Percentiles rank a stretch among this genome's conserved stretches.
Conservation (phyloP, 2,797 vertebrate genomes). For the Gymnoscopelus braueri region DNA sequence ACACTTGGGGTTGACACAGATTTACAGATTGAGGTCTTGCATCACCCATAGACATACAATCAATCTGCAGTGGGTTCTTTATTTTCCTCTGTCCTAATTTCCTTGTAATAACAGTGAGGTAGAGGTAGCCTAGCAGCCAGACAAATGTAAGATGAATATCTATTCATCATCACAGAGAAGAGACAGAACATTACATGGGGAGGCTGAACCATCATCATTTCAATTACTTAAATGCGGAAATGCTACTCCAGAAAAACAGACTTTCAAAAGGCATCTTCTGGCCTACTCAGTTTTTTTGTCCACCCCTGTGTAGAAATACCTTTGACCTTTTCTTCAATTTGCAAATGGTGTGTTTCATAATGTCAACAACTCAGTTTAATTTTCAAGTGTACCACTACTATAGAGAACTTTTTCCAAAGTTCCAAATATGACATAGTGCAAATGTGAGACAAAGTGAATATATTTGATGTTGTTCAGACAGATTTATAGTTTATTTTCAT, state of each 20-base stretch:
- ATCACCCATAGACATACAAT: constrained; percentile 28
- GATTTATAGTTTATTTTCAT: not conserved
- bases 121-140: constrained; percentile 41
- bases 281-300: constrained; percentile 1
- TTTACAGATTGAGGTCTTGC: constrained; percentile 26
- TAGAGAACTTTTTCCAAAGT: not conserved
- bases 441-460: not conserved
- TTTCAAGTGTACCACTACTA: not conserved
- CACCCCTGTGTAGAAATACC: not conserved
- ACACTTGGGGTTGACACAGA: not conserved
- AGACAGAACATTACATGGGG: constrained; percentile 25
- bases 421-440: not conserved
- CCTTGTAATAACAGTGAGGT: constrained; percentile 32
- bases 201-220: constrained; percentile 41
- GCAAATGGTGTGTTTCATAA: constrained; percentile 9
- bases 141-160: constrained; percentile 45
- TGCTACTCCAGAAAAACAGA: constrained; percentile 38
- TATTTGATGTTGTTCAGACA: not conserved
- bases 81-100: constrained; percentile 48
- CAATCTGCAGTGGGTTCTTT: constrained; percentile 4
- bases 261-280: constrained; percentile 24
- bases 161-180: constrained; percentile 49
- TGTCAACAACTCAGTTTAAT: constrained; percentile 4
- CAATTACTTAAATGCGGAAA: constrained; percentile 35
- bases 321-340: constrained; percentile 27